Evolutionary conservation across 2,888 invertebrate genomes (phyloP).

Genomic region (Panorpa germanica): DNA sequence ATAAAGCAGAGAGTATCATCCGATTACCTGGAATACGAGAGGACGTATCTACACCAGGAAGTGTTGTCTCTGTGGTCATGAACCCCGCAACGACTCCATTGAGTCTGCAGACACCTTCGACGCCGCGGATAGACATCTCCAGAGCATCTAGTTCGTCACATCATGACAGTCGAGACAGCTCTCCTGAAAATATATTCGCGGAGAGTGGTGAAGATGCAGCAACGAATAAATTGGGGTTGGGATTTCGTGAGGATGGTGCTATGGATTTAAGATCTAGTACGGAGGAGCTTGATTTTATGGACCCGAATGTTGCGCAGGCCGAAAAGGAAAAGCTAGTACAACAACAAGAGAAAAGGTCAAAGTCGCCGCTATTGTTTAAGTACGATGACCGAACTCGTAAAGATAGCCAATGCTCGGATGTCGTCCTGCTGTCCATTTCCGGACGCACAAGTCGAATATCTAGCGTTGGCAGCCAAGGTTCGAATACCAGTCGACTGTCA

Average conservation of each 20-base stretch:
- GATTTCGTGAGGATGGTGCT: conserved; percentile 60
- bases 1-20: conserved; percentile 31
- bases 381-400: conserved; percentile 34
- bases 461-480: conserved; percentile 66
- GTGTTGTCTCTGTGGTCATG: conserved; percentile 17
- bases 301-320: no score
- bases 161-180: conserved; percentile 69
- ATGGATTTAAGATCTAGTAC: conserved; percentile 71
- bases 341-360: conserved; percentile 15
- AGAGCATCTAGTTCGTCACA: conserved; percentile 77
- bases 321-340: conserved; percentile 19
- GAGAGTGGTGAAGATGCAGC: conserved; percentile 28
- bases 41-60: conserved; percentile 21
- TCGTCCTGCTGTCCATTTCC: conserved; percentile 50
- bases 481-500: conserved; percentile 35
- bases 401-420: conserved; percentile 60
- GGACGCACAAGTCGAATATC: conserved; percentile 68
- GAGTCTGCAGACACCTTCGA: conserved; percentile 40
- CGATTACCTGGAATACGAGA: conserved; percentile 35
- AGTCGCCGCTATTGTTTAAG: conserved; percentile 25
- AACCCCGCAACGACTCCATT: conserved; percentile 16
- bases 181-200: conserved; percentile 68
- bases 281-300: conserved; percentile 72
- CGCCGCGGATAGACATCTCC: conserved; percentile 77
- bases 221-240: no score